Base-by-base conservation (phyloP, 2,888 invertebrate genomes). In the Eurois occulta region DNA sequence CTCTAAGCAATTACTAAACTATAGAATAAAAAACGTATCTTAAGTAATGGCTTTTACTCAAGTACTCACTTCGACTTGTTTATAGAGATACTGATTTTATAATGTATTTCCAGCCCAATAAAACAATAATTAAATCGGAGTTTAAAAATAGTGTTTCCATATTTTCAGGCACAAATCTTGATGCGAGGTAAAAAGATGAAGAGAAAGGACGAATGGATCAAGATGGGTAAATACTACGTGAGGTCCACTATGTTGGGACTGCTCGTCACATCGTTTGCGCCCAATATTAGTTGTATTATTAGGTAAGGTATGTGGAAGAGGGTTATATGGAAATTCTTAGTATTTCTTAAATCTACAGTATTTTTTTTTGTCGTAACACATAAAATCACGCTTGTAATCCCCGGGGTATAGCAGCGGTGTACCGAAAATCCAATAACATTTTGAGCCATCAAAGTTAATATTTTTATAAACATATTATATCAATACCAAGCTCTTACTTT, bases 151-250 rank as follows among this genome's bases (percentile, higher is more conserved):
- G 6, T 13, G 7, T 24, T 7, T 24, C n/a, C 13, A 4, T 6
- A 24, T 70, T 84, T 86, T 18, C 90, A 97, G 97, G 90, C 94
- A 2, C 97, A 97, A 94, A 92, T 97, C 46, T 81, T 95, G 64
- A 91, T 97, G 90, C 95, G 96, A 58, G 96, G 95, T 0, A 97
- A 95, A 86, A 96, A 96, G 80, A 91, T 96, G 88, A 84, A 91
- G 24, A 92, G 86, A 8, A 95, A 92, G 70, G 93, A 95, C 11
- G 92, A 95, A 82, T 95, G 95, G 93, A 82, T 94, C 11, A 95
- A 94, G 89, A 94, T 96, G 89, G 94, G 94, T 0, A 91, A 96
- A 72, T 94, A 95, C 84, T 97, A 96, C 85, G 60, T 95, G 1
- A 93, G 96, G 67, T 97, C 97, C 0, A 93, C 95, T 0, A 21